Evolutionary conservation across 2,888 invertebrate genomes (phyloP), one percentile per base, ranked within the genome.

Genomic region (Drosophila rubida): DNA sequence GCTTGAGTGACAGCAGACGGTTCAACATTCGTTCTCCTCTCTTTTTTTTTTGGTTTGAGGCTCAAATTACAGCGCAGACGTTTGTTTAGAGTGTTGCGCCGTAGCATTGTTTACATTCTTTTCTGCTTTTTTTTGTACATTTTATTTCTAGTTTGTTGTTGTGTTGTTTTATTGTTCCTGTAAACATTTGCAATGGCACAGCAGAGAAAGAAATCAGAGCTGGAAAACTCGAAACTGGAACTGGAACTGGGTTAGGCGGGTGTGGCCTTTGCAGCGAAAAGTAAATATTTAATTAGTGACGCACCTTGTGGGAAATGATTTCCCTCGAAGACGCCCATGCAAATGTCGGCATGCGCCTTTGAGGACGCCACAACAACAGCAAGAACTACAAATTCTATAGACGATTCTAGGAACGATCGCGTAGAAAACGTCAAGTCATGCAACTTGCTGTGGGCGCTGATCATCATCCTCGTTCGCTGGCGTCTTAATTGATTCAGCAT

Each of bases 111-210:
- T 82, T 78, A 75, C 83, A 67, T 54, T 44, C 49, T 48, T 45
- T 16, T 23, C 50, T 41, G n/a, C 22, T 22, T 39, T 39, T 16
- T 13, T 25, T 14, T 35, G 30, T 13, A 16, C 41, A 42, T 61
- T 49, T 63, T 60, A 35, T 39, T 41, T 48, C 14, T 13, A 14
- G 55, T 63, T 49, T 51, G 32, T 35, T 35, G 35, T 35, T n/a
- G 5, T 35, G n/a, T 35, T 37, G 35, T 37, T 42, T 58, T 42
- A 45, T 63, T 35, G 35, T 53, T 45, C 14, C 32, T 41, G 35
- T 41, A 83, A 87, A 80, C 87, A 87, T 84, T 54, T 84, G 80
- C 87, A 81, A 87, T 81, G n/a, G n/a, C n/a, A n/a, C n/a, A n/a
- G n/a, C n/a, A n/a, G n/a, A 81, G 63, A 63, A 32, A 27, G 9